Base-by-base conservation (phyloP, 2,888 invertebrate genomes). In the Drosophila tripunctata region DNA sequence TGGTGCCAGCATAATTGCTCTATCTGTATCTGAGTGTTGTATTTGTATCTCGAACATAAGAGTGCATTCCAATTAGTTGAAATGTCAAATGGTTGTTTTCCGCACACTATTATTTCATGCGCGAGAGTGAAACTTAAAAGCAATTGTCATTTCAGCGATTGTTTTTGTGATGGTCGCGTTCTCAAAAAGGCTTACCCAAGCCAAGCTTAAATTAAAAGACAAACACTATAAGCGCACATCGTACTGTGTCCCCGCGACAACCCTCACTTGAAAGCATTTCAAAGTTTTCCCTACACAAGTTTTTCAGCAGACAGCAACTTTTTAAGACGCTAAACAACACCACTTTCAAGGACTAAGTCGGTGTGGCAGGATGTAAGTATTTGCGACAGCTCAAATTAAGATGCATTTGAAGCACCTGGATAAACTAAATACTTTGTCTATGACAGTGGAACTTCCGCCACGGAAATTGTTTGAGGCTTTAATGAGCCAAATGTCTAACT, bases 401-500 rank as follows among this genome's bases (percentile, higher is more conserved):
- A 24, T 67, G 48, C 43, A 52, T 14, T 40, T 36, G 36, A 58
- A 71, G 69, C 69, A 71, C 69, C 62, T 64, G 65, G 38, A 35
- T 43, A 43, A 45, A 36, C 30, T 35, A 57, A 68, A 67, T 64
- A 66, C 67, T 56, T 76, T 67, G 78, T 66, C 67, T 35, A 44
- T 44, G 61, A 10, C 35, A 55, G 40, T n/a, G n/a, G 47, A 51
- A 65, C 67, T 69, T 86, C 71, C 71, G 55, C 56, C 51, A 44
- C 51, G 67, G 74, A 74, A 83, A 70, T 69, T 61, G 67, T 64
- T 67, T 83, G 71, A 64, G 56, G 74, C 63, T 66, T 75, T 78
- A 87, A 87, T 87, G 87, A 87, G 72, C 51, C 74, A 60, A 71
- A 56, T 54, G 47, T 31, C 41, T 24, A 21, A 8, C 0, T 7